phyloP scores from a whole-genome alignment of 2,113 vertebrate species.

The Anhinga anhinga region DNA sequence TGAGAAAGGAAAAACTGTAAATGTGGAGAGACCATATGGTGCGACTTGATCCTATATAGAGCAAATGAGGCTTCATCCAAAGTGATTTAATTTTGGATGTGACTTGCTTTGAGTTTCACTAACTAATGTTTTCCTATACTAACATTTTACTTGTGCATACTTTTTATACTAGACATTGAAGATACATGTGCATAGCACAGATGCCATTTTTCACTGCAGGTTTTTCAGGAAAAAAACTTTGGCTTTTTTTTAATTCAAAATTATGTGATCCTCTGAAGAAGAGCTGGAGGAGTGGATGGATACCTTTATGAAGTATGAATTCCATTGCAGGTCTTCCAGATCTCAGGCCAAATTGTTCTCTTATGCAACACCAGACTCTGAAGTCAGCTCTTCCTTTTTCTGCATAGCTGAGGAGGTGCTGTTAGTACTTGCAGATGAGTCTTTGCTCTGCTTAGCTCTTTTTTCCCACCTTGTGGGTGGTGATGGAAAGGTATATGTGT shows the following conservation, averaged over 20 bases:
- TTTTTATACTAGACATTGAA: neutral
- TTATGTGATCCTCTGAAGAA: neutral
- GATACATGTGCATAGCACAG: neutral
- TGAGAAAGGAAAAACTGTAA: neutral
- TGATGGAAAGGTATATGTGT: neutral
- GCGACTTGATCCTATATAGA: neutral
- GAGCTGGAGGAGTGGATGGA: neutral
- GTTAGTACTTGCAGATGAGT: neutral
- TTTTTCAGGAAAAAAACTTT: neutral
- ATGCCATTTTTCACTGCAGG: neutral
- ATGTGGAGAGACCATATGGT: neutral
- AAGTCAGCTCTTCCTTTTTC: neutral
- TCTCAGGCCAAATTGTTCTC: neutral
- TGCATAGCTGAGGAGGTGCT: neutral
- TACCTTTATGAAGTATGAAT: neutral
- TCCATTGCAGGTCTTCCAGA: neutral
- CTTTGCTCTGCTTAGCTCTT: neutral
- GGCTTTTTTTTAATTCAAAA: neutral
- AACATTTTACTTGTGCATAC: neutral
- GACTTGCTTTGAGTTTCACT: neutral
- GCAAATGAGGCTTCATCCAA: neutral
- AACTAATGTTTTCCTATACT: neutral
- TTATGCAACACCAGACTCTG: neutral
- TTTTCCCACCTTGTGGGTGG: neutral
- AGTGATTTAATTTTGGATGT: neutral